A percentile compares a stretch with the other conserved stretches of the same genome.
These are phyloP conservation scores for Brachionus calyciflorus DNA, from an alignment of 1,140 invertebrate species.

Conservation along the genomic window DNA sequence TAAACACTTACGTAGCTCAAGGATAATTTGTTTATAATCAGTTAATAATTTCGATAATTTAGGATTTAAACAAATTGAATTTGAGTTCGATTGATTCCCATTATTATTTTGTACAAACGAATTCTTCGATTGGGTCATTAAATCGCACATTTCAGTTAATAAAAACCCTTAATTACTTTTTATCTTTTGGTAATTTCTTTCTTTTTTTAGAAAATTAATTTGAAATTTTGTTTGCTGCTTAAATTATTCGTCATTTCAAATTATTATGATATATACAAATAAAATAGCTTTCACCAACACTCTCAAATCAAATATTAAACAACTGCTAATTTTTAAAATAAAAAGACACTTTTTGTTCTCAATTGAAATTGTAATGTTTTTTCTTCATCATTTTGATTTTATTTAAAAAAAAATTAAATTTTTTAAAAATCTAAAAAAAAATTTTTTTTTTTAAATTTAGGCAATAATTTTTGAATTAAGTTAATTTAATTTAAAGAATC, in stretches of 20 bases:
- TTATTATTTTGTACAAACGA: too few species aligned
- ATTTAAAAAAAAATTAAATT: background rate
- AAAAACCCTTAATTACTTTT: too few species aligned
- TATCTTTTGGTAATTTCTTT: too few species aligned
- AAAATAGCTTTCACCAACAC: too few species aligned
- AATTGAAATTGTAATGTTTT: constrained; percentile 19
- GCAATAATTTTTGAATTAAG: too few species aligned
- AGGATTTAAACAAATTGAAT: background rate
- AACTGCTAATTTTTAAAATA: background rate
- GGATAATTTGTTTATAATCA: constrained; percentile 42
- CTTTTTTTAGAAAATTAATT: too few species aligned
- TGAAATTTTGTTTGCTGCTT: too few species aligned
- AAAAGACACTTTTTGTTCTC: background rate
- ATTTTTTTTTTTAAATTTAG: too few species aligned
- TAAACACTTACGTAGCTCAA: constrained; percentile 23
- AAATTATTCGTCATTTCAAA: too few species aligned
- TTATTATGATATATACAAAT: too few species aligned
- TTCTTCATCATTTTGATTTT: constrained; percentile 21
- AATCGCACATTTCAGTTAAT: constrained; percentile 23
- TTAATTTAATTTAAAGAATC: too few species aligned
- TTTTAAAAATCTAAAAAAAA: background rate
- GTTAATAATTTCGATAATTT: constrained; percentile 19
- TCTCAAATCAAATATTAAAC: too few species aligned
- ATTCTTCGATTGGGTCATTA: background rate
- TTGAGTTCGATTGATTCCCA: background rate